Conservation (phyloP, 2,113 vertebrate genomes). For the Verasper variegatus region DNA sequence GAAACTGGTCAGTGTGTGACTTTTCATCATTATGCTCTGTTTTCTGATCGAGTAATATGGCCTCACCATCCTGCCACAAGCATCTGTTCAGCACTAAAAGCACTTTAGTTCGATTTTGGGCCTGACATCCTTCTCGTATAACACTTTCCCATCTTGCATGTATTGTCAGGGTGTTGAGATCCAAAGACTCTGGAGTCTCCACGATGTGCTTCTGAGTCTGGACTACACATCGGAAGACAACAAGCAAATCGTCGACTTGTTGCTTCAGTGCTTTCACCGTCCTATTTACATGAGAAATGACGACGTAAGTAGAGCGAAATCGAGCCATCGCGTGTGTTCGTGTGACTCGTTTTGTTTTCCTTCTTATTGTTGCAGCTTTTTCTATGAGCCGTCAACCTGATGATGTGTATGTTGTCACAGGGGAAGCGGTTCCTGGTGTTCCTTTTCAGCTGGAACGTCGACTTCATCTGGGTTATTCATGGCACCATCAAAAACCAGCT, state of each 20-base stretch:
- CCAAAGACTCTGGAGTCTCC: slow-evolving; percentile 86
- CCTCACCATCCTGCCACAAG: no score
- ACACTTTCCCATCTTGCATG: neutral
- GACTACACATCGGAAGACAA: slow-evolving; percentile 87
- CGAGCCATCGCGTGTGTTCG: no score
- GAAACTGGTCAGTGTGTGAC: slow-evolving; percentile 77
- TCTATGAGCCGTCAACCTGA: slow-evolving; percentile 33
- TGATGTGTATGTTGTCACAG: slow-evolving; percentile 73
- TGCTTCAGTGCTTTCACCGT: slow-evolving; percentile 89
- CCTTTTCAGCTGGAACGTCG: slow-evolving; percentile 91
- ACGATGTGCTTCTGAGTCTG: slow-evolving; percentile 84
- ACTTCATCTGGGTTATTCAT: slow-evolving; percentile 93
- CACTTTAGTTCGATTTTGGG: neutral
- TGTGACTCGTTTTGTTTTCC: no score
- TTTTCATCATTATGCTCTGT: no score
- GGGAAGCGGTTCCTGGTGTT: slow-evolving; percentile 94
- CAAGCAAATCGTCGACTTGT: slow-evolving; percentile 85
- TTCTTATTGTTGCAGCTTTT: neutral
- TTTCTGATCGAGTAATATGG: neutral
- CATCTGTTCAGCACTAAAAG: neutral
- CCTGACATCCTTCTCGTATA: neutral
- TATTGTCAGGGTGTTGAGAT: slow-evolving; percentile 84
- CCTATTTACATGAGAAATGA: slow-evolving; percentile 86
- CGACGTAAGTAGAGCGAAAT: slow-evolving; percentile 81
- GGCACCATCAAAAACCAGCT: slow-evolving; percentile 95